Evolutionary conservation across 2,888 invertebrate genomes (phyloP).

Genomic region (Hecatera dysodea): DNA sequence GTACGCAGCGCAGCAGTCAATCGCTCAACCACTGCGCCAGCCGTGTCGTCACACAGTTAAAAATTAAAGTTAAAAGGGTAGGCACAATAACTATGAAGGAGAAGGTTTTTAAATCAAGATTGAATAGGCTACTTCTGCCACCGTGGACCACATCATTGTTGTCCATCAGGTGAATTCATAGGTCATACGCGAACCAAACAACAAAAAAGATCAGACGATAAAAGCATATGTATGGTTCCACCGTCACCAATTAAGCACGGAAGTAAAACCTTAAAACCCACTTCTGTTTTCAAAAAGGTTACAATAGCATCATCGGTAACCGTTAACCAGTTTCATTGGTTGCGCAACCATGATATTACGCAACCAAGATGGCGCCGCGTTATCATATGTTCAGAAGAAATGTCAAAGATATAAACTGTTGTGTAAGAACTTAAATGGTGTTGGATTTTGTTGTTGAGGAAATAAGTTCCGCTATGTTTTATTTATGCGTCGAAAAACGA

Average conservation of each 20-base stretch:
- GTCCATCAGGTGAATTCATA: no score
- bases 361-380: constrained; percentile 37
- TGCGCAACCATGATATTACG: constrained; percentile 40
- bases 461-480: constrained; percentile 36
- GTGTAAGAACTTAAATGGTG: constrained; percentile 50
- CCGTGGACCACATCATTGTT: no score
- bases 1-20: no score
- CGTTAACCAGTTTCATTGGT: constrained; percentile 38
- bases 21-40: no score
- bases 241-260: not conserved
- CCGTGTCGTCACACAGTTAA: no score
- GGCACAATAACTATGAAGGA: no score
- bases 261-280: constrained; percentile 15
- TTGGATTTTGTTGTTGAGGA: constrained; percentile 16
- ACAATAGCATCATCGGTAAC: constrained; percentile 30
- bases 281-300: constrained; percentile 32
- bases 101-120: no score
- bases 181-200: no score
- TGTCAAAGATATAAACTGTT: constrained; percentile 51
- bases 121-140: no score
- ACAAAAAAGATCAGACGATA: not conserved
- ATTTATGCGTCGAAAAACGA: not conserved
- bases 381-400: constrained; percentile 53
- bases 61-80: no score
- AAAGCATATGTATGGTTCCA: not conserved